Evolutionary conservation across 2,888 invertebrate genomes (phyloP), one percentile per base, ranked within the genome.

Genomic region (Tachina fera): DNA sequence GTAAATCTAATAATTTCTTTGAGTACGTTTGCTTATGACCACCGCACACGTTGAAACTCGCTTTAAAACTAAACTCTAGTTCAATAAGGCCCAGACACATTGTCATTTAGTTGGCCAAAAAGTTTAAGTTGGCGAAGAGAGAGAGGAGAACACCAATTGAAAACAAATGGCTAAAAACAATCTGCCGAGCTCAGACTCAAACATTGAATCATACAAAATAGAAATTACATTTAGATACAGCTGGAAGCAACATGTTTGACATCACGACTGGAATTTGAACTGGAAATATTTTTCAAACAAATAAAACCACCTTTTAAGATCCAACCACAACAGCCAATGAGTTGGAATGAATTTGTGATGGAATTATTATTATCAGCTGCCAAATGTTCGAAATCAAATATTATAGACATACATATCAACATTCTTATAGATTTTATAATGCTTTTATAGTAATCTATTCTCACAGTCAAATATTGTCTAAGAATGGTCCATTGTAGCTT

Each of bases 1-100:
- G 6, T 31, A 31, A 31, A 31, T 31, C 31, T 31, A 31, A 6
- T 6, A 31, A 31, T 13, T 63, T 43, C 19, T 45, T 58, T 47
- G 22, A 49, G 49, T 65, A 31, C 65, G 41, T 76, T 60, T 63
- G n/a, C 47, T 49, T 19, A 58, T 31, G n/a, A 9, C 77, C 43
- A 77, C 85, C 71, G 51, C 75, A 82, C 85, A 83, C 85, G 16
- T 79, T 65, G 79, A 75, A 61, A 83, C 82, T 83, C 71, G 85
- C 70, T 83, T 86, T 60, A 41, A 76, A 82, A 86, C 85, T 86
- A 79, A 86, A 82, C 75, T 83, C 60, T 75, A 45, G 77, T 67
- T 77, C 71, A 83, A 65, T 65, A 71, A 49, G 61, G 43, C 78
- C 78, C 78, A 83, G 78, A 77, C 72, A 60, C 45, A 68, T 74